Base-by-base conservation (phyloP, 2,113 vertebrate species). In the Colius striatus region DNA sequence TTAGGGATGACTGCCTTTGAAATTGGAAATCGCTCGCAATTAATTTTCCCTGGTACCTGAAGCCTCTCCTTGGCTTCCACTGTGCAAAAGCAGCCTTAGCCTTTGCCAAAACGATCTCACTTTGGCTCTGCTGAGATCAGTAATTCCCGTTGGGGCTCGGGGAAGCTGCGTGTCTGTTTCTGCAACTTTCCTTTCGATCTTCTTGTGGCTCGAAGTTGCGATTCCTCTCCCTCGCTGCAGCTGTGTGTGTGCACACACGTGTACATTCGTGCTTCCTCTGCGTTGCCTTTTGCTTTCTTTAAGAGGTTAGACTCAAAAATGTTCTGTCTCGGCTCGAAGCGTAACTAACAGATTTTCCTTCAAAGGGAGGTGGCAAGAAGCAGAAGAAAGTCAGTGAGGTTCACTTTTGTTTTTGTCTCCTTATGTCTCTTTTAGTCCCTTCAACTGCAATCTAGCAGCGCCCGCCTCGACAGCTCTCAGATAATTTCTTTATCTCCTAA, bases 401-500 rank as follows among this genome's bases (percentile, higher is more conserved):
- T 91, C 54, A 38, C 57, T 43, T 26, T 26, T 57, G 61, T 30
- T 50, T 29, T 36, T 5, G 26, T 10, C 21, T 3, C 71, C 72
- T 93, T 87, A 70, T 9, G 60, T 95, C 87, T 97, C 67, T 93
- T 12, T 79, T 13, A 84, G 65, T 41, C 76, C 84, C 76, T 91
- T 89, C 90, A 80, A 48, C 87, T 66, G 51, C 84, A 87, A 93
- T 72, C 71, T 82, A 53, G 32, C 90, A 41, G 57, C 32, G 14
- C 90, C 90, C 53, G 43, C 76, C 62, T 93, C 78, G 76, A 53
- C 87, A 89, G 79, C 95, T 74, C 71, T 93, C 96, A 94, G 91
- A 85, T 84, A 90, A 87, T 95, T 96, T 92, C 95, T 97, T 83
- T 94, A 91, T 96, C 91, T 68, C 45, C n/a, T 94, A 96, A 97